Evolutionary conservation across 2,888 invertebrate genomes (phyloP), one percentile per base, ranked within the genome.

Genomic region (Micoletzkya japonica): DNA sequence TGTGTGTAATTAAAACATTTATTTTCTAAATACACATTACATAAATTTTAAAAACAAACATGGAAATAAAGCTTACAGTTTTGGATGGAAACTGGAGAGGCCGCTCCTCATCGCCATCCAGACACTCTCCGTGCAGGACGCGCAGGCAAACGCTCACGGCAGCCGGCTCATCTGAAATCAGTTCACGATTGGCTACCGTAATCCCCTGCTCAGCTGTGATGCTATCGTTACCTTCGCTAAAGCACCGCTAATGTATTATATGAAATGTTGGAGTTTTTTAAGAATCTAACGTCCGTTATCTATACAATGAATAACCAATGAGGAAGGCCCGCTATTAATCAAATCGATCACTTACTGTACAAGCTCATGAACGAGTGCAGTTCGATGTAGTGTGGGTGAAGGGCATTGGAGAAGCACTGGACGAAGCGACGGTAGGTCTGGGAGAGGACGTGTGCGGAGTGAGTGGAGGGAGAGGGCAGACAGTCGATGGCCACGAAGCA

Each of bases 381-480:
- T 24, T 36, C 36, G 2, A 32, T 26, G 26, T 59, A 39, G 39
- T 59, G 59, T 26, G 37, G 17, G 14, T 26, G 26, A 26, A 59
- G 37, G 4, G 39, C 37, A 26, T 39, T n/a, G 17, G 37, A 2
- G 0, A 39, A 24, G 26, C 26, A 39, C 7, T 24, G 59, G 24
- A 28, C 28, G 28, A 26, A 59, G 14, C 59, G 34, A 17, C 39
- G 59, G 39, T 59, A 59, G 20, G 39, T 30, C 28, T 59, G 59
- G 24, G 28, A 26, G 10, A 59, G 39, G 17, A 39, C 28, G 17
- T 59, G 37, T 37, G 37, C 30, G 24, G 36, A 20, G 28, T 59
- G 59, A 34, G 59, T 37, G n/a, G 59, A 59, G 39, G 37, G 59
- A 59, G 59, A 39, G 28, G 59, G 59, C 0, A 59, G 59, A 24